A percentile compares a stretch with the other conserved stretches of the same genome.
phyloP scores from a whole-genome alignment of 2,888 invertebrate species.

The Eristalis arbustorum region DNA sequence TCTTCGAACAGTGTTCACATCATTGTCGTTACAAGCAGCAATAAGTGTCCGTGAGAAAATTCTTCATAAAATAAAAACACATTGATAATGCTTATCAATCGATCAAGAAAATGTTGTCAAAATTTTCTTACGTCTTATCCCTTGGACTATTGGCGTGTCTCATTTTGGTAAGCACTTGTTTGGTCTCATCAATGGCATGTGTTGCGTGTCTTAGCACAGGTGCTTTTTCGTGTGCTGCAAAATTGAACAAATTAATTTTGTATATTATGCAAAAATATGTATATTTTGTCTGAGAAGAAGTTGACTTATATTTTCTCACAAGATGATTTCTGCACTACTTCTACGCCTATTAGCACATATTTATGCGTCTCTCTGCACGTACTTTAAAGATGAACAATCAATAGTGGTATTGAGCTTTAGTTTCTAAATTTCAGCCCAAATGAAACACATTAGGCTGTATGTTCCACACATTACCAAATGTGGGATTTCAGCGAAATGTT shows the following conservation, averaged over 20 bases:
- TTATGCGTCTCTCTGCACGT: no score
- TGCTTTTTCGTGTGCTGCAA: constrained; percentile 78
- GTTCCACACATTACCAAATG: no score
- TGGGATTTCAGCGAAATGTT: no score
- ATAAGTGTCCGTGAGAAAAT: constrained; percentile 87
- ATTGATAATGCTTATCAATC: constrained; percentile 1
- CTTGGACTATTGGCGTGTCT: constrained; percentile 91
- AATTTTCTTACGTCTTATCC: constrained; percentile 81
- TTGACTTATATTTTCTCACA: not conserved
- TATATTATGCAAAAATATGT: not conserved
- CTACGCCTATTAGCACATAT: no score
- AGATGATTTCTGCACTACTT: no score
- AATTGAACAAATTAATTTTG: constrained; percentile 18
- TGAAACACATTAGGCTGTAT: no score
- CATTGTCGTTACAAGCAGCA: constrained; percentile 96
- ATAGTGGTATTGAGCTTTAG: no score
- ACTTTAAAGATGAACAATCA: no score
- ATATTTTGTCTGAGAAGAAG: not conserved
- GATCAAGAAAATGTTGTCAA: not conserved
- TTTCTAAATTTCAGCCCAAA: no score
- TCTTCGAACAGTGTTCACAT: constrained; percentile 95
- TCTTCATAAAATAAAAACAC: constrained; percentile 72
- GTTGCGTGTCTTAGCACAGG: constrained; percentile 81
- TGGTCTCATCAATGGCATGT: constrained; percentile 97
- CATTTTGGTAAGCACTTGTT: constrained; percentile 97